Evolutionary conservation across 1,140 invertebrate species (phyloP), one percentile per base, ranked within the genome.

Genomic region (Ceratosolen fusciceps): DNA sequence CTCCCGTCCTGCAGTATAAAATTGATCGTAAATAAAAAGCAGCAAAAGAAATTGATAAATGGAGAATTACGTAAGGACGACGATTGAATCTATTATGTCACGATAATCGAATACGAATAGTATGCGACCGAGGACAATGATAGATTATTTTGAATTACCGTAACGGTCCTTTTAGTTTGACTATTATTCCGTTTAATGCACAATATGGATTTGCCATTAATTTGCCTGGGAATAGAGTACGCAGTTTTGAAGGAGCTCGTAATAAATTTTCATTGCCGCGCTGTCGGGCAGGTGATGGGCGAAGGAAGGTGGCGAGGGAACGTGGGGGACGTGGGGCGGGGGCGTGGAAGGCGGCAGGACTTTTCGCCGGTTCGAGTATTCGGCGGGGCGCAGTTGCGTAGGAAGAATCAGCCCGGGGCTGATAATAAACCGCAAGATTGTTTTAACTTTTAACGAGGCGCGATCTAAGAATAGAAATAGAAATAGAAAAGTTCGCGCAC

Each of bases 1-100:
- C 84, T 82, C 37, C 82, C 84, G 74, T 85, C 83, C 88, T 88
- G 58, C 29, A 82, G 82, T 14, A 2, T 37, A 71, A 72, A 79
- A 68, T 52, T 65, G 14, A 14, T 21, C 2, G 5, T 37, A 12
- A 37, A 65, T 3, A 52, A 43, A 43, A 43, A 43, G 12, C 31
- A 31, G 0, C 9, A 34, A 4, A 19, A 62, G 31, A 19, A 34
- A 34, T 24, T 10, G 31, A 60, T 60, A 29, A 5, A 60, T 60
- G 2, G 12, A 58, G 26, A 10, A 26, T 58, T 9, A 29, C n/a
- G n/a, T n/a, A n/a, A n/a, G n/a, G n/a, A n/a, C n/a, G n/a, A n/a
- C n/a, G n/a, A n/a, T n/a, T n/a, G n/a, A n/a, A n/a, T n/a, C n/a
- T n/a, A n/a, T n/a, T n/a, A n/a, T n/a, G n/a, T n/a, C n/a, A n/a